Evolutionary conservation across 2,113 vertebrate genomes (phyloP).

Genomic region (zebrafish (Danio rerio)): GRCz12tu NC_133182.1:78456001-78456500

Average conservation of each 20-base stretch:
- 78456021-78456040: not conserved
- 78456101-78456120: not conserved
- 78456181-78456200: not conserved
- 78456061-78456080: conserved; percentile 32
- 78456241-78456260: not conserved
- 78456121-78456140: not conserved
- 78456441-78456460: not conserved
- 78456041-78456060: not conserved
- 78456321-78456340: conserved; percentile 10
- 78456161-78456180: not conserved
- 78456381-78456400: conserved; percentile 34
- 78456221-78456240: conserved; percentile 4
- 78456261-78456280: not conserved
- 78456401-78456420: conserved; percentile 12
- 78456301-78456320: not conserved
- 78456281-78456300: not conserved
- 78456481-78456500: conserved; percentile 2
- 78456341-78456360: conserved; percentile 14
- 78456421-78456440: conserved; percentile 18
- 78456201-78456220: no score
- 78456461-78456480: conserved; percentile 7
- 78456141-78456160: not conserved
- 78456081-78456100: not conserved
- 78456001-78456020: not conserved
- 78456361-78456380: conserved; percentile 28